phyloP scores from a whole-genome alignment of 2,797 vertebrate species.

The Cyclopterus lumpus region DNA sequence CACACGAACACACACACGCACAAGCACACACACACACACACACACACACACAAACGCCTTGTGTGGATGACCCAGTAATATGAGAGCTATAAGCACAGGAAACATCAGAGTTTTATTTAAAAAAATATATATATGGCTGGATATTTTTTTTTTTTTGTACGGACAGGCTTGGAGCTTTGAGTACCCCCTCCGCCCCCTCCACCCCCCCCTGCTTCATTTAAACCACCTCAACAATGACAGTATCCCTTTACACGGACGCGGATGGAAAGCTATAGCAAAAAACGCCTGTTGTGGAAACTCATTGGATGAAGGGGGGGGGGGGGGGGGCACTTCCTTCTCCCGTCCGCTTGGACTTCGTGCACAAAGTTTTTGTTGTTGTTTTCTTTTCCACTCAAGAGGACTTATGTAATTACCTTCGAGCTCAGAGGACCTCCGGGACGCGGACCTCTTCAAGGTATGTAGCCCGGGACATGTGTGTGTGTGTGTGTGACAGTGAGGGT shows the following conservation, averaged over 20 bases:
- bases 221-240: constrained; percentile 80
- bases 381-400: constrained; percentile 64
- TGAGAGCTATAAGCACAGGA: constrained; percentile 76
- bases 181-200: background rate
- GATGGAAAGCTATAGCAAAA: constrained; percentile 78
- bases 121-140: constrained; percentile 44
- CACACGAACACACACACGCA: too few relatives aligned
- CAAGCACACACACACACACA: too few relatives aligned
- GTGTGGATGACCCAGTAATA: constrained; percentile 57
- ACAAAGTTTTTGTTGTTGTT: constrained; percentile 54
- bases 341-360: constrained; percentile 78
- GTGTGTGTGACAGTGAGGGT: constrained; percentile 16
- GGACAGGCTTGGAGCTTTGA: constrained; percentile 56
- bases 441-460: constrained; percentile 83
- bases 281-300: constrained; percentile 73
- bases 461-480: too few relatives aligned
- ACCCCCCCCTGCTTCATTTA: constrained; percentile 61
- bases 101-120: constrained; percentile 33
- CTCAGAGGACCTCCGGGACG: constrained; percentile 68
- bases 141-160: constrained; percentile 67
- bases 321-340: constrained; percentile 55
- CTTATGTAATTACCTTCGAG: constrained; percentile 69
- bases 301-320: constrained; percentile 35
- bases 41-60: constrained; percentile 32
- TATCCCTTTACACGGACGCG: constrained; percentile 84